Conservation (phyloP, 92 coral and sea anemone genomes). For the Epizoanthus rinbou region DNA sequence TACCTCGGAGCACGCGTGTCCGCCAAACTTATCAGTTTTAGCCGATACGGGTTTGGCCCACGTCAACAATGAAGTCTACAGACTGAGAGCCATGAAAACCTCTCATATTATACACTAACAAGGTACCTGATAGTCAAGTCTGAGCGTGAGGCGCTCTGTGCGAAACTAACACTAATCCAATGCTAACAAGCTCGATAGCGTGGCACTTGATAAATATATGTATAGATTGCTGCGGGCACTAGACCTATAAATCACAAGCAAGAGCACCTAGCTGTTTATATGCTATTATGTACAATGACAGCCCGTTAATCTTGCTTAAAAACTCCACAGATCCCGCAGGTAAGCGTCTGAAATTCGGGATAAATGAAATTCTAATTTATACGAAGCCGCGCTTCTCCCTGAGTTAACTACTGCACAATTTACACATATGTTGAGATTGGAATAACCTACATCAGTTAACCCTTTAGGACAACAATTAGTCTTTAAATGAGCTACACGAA, state of each 20-base stretch:
- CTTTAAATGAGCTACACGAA: too few relatives aligned
- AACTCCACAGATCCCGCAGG: not conserved
- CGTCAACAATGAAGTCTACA: not conserved
- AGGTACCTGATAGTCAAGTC: slow-evolving; percentile 24
- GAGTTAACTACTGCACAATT: too few relatives aligned
- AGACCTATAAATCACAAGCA: slow-evolving; percentile 4
- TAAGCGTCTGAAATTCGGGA: not conserved
- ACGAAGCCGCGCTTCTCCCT: not conserved
- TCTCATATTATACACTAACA: slow-evolving; percentile 13
- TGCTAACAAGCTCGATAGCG: slow-evolving; percentile 38
- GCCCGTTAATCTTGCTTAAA: not conserved
- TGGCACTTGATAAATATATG: slow-evolving; percentile 1
- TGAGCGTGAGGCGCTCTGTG: slow-evolving; percentile 20
- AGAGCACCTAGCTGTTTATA: not conserved
- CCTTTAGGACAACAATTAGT: too few relatives aligned
- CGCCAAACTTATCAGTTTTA: too few relatives aligned
- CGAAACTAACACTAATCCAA: slow-evolving; percentile 12
- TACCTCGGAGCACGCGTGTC: too few relatives aligned
- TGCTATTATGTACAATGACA: slow-evolving; percentile 13
- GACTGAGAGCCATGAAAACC: not conserved
- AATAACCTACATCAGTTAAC: too few relatives aligned
- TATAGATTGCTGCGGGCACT: slow-evolving; percentile 19
- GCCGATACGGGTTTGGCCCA: too few relatives aligned
- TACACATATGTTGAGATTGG: too few relatives aligned
- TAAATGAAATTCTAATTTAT: too few relatives aligned